Percentiles rank a stretch among this genome's conserved stretches.
Evolutionary conservation across 2,113 vertebrate species (phyloP).

Genomic region (Platichthys flesus): DNA sequence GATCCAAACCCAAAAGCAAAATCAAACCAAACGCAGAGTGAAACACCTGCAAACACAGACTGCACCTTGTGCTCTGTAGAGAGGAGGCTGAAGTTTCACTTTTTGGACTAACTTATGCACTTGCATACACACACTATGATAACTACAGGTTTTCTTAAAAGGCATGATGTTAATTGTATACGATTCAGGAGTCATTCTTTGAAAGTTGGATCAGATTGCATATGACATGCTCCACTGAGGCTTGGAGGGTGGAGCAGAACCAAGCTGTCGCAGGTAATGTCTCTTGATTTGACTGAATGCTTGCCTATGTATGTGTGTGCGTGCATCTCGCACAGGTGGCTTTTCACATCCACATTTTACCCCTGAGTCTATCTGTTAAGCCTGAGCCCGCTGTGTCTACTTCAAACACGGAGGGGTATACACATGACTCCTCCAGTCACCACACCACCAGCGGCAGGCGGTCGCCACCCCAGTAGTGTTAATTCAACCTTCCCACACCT

Average conservation of each 20-base stretch:
- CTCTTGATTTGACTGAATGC: slow-evolving; percentile 38
- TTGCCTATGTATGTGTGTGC: slow-evolving; percentile 20
- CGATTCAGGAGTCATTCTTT: slow-evolving; percentile 43
- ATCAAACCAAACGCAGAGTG: slow-evolving; percentile 49
- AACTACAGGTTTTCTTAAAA: slow-evolving; percentile 38
- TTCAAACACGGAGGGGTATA: slow-evolving; percentile 42
- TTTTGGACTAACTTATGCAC: slow-evolving; percentile 22
- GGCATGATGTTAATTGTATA: slow-evolving; percentile 46
- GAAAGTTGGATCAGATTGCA: slow-evolving; percentile 60
- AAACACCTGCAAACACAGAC: slow-evolving; percentile 48
- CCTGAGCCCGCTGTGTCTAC: slow-evolving; percentile 31
- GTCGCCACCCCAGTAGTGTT: slow-evolving; percentile 26
- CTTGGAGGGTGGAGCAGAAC: slow-evolving; percentile 49
- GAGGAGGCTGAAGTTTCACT: slow-evolving; percentile 21
- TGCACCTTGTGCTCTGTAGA: slow-evolving; percentile 43
- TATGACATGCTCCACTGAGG: slow-evolving; percentile 43
- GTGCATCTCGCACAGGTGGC: slow-evolving; percentile 48
- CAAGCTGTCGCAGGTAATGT: slow-evolving; percentile 48
- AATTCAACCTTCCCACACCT: slow-evolving; percentile 14
- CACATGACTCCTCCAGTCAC: slow-evolving; percentile 35
- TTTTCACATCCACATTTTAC: slow-evolving; percentile 59
- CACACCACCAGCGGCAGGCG: slow-evolving; percentile 8
- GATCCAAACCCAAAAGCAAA: slow-evolving; percentile 51
- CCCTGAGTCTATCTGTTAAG: slow-evolving; percentile 64
- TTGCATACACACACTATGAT: slow-evolving; percentile 43